Evolutionary conservation across 2,888 invertebrate species (phyloP), one percentile per base, ranked within the genome.

Genomic region (Vanessa cardui): DNA sequence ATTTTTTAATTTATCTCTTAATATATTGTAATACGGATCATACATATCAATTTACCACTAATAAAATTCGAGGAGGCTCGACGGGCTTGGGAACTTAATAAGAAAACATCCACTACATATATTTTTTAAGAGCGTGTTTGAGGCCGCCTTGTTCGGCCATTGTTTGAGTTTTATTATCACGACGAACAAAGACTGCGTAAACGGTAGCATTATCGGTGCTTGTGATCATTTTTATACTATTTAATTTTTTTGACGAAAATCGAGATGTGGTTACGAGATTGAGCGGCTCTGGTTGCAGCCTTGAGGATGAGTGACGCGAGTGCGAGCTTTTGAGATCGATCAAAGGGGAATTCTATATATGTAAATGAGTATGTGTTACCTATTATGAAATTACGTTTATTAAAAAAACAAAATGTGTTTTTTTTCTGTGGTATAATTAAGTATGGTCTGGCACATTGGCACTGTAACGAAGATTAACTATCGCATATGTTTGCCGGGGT

Each of bases 201-300:
- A 88, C 92, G 92, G 92, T 92, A 92, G 92, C 90, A 77, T 82
- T 91, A 92, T 92, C 92, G 89, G 89, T 81, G 80, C 86, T 77
- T 89, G 82, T 90, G 90, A 92, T 92, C 92, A 87, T 88, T 85
- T 88, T 89, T 87, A 86, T 85, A 86, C 84, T 75, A 72, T 76
- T 75, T 80, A 84, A 84, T 85, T 84, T 83, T 82, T 80, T 77
- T 77, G 78, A 76, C 76, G 81, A 82, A 86, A 85, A 80, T 79
- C 71, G 82, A 86, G 85, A 83, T 84, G 81, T 74, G 78, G 81
- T 83, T 82, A 88, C 79, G 85, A 82, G 88, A 88, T 89, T 20
- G 86, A 80, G 77, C 73, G 82, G 77, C 54, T 62, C 63, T 78
- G 82, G 83, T 78, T 82, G 85, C 39, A 78, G 82, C 77, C 80